phyloP scores from a whole-genome alignment of 2,888 invertebrate species.

The Odontomyia ornata region DNA sequence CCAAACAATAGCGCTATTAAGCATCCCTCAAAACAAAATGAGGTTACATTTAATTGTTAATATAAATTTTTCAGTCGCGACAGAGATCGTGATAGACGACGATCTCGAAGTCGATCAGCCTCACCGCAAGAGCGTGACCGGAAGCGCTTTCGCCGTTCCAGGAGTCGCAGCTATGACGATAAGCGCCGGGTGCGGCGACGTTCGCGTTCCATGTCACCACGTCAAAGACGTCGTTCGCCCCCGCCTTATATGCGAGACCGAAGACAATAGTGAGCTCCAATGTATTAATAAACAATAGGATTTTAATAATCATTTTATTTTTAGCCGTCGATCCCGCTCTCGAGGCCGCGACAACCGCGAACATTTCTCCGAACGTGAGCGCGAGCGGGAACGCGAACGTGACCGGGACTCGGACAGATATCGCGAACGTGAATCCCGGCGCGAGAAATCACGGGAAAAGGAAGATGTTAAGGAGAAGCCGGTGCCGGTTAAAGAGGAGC shows the following conservation, averaged over 20 bases:
- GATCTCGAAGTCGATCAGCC: constrained; percentile 66
- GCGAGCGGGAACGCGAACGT: constrained; percentile 66
- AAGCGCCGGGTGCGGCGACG: constrained; percentile 36
- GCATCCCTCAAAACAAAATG: not conserved
- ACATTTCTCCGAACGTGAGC: constrained; percentile 52
- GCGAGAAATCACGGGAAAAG: constrained; percentile 51
- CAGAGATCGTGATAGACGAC: constrained; percentile 57
- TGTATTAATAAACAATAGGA: not conserved
- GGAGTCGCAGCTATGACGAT: constrained; percentile 68
- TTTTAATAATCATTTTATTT: not conserved
- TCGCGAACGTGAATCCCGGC: constrained; percentile 53
- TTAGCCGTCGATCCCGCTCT: constrained; percentile 49
- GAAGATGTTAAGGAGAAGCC: constrained; percentile 48
- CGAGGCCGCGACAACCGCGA: constrained; percentile 46
- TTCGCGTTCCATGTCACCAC: constrained; percentile 17
- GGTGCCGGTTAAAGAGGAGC: constrained; percentile 51
- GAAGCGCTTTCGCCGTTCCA: constrained; percentile 70
- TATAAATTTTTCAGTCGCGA: constrained; percentile 54
- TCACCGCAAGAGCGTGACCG: constrained; percentile 68
- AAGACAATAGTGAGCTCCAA: constrained; percentile 41
- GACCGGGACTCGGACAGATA: constrained; percentile 70
- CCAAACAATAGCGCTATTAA: not conserved
- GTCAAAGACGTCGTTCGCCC: constrained; percentile 36
- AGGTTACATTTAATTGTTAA: constrained; percentile 13
- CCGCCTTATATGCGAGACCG: constrained; percentile 43